Evolutionary conservation across 2,888 invertebrate species (phyloP).

Genomic region (Arenicola marina): DNA sequence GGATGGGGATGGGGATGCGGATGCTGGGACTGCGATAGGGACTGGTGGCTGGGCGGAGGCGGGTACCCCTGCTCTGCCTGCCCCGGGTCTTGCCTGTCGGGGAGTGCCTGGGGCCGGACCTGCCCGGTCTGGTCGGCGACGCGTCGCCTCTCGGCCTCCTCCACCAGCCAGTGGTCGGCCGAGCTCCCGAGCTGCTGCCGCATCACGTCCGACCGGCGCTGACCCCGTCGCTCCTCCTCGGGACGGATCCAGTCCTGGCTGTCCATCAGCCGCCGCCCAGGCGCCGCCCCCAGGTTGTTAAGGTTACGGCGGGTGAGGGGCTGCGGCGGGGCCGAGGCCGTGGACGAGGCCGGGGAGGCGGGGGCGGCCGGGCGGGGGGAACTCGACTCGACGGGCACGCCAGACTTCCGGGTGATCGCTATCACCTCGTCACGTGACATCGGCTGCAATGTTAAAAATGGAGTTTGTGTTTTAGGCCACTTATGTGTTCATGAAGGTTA

Average conservation of each 20-base stretch:
- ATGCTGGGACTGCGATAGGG: no score
- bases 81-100: not conserved
- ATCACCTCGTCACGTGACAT: no score
- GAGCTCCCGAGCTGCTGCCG: not conserved
- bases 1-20: no score
- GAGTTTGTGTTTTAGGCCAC: no score
- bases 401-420: no score
- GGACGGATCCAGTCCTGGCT: not conserved
- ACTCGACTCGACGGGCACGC: no score
- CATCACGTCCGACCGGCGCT: not conserved
- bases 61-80: not conserved
- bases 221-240: not conserved
- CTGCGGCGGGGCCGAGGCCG: no score
- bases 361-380: no score
- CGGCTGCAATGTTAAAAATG: no score
- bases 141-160: constrained; percentile 88
- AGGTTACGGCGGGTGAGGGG: not conserved
- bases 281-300: not conserved
- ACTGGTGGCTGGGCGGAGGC: no score
- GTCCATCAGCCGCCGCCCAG: not conserved
- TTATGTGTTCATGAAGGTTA: no score
- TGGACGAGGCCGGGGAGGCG: no score
- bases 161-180: constrained; percentile 81
- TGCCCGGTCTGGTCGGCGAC: constrained; percentile 37
- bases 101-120: not conserved